These are phyloP conservation scores for Zeus faber DNA, from an alignment of 2,113 vertebrate species.

Conservation along the genomic window DNA sequence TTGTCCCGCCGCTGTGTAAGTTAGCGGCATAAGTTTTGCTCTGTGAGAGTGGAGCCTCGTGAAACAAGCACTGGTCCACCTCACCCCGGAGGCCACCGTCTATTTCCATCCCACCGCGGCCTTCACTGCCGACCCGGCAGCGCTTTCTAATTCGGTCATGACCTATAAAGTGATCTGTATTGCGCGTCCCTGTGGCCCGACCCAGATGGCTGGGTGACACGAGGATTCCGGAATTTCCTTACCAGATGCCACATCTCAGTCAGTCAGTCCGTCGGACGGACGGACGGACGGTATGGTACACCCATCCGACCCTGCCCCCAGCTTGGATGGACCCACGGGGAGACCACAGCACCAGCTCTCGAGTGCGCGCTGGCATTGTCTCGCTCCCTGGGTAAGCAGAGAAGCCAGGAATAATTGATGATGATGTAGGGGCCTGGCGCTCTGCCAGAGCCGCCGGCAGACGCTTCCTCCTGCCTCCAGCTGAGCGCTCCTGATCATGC, in stretches of 20 bases:
- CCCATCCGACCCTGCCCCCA: conserved; percentile 20
- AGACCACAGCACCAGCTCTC: conserved; percentile 38
- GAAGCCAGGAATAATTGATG: conserved; percentile 78
- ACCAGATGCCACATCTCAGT: too few relatives aligned
- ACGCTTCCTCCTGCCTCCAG: conserved; percentile 57
- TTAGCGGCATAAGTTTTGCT: too few relatives aligned
- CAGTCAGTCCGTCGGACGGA: conserved; percentile 24
- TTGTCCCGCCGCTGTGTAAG: conserved; percentile 10
- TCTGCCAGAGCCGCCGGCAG: conserved; percentile 48
- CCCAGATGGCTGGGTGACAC: conserved; percentile 29
- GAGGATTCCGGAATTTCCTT: conserved; percentile 71
- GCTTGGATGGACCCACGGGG: conserved; percentile 35
- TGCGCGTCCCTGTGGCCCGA: conserved; percentile 28
- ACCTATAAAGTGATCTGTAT: conserved; percentile 73
- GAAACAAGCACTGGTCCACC: conserved; percentile 29
- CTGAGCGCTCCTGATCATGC: conserved; percentile 56
- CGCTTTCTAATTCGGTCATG: conserved; percentile 72
- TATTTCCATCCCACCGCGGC: conserved; percentile 50
- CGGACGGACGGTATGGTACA: conserved; percentile 42
- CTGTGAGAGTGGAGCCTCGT: conserved; percentile 23
- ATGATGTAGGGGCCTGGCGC: conserved; percentile 49
- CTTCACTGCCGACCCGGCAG: conserved; percentile 32
- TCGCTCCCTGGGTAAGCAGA: conserved; percentile 66
- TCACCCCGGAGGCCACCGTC: conserved; percentile 28
- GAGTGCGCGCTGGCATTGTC: conserved; percentile 58